Conservation (phyloP, 2,113 vertebrate genomes). For the Neolamprologus kungweensis region DNA sequence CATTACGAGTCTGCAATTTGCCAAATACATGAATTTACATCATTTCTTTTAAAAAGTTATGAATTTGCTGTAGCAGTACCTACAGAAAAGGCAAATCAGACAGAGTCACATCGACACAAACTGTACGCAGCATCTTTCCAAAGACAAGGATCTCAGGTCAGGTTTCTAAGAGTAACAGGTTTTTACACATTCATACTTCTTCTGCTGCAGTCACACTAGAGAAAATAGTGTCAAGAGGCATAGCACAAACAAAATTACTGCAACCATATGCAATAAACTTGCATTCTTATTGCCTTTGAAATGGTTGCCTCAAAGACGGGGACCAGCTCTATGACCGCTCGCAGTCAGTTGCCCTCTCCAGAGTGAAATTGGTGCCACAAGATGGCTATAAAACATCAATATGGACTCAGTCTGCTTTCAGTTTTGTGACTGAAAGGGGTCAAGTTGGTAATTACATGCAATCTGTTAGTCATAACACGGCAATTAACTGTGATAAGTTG, state of each 20-base stretch:
- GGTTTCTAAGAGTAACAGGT: neutral
- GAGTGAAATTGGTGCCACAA: neutral
- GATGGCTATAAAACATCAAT: neutral
- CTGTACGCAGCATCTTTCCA: neutral
- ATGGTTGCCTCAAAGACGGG: neutral
- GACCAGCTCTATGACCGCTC: neutral
- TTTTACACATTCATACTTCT: neutral
- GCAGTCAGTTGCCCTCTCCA: neutral
- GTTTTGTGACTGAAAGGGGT: neutral
- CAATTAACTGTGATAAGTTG: neutral
- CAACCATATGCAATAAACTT: neutral
- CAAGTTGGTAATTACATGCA: neutral
- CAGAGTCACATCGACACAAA: neutral
- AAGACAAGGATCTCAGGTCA: neutral
- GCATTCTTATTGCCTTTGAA: neutral
- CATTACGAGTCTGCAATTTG: neutral
- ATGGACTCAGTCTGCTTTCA: neutral
- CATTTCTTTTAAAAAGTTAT: neutral
- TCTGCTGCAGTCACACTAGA: neutral
- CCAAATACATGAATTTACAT: neutral
- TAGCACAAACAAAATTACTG: neutral
- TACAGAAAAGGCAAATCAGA: neutral
- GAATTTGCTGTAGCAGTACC: neutral
- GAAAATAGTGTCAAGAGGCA: neutral
- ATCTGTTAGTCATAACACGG: neutral